These are phyloP conservation scores for Cancer borealis DNA, from an alignment of 2,888 invertebrate genomes.

Conservation along the genomic window DNA sequence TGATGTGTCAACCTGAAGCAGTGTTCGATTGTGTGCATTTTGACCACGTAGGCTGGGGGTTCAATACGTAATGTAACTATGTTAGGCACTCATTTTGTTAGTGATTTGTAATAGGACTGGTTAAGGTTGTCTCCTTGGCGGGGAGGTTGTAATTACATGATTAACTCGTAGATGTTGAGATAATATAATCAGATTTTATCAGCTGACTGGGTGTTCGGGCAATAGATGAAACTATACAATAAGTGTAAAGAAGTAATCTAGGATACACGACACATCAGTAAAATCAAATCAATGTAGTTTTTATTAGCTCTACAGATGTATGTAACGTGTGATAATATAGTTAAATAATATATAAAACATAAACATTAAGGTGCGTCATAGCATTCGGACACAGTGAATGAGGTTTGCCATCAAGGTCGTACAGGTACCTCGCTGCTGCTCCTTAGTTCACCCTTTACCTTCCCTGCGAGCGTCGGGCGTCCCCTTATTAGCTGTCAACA, in stretches of 20 bases:
- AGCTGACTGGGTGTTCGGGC: neutral
- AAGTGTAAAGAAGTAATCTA: neutral
- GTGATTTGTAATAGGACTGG: no score
- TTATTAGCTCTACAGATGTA: neutral
- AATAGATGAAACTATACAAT: neutral
- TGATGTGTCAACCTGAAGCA: no score
- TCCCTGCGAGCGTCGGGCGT: neutral
- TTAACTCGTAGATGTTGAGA: neutral
- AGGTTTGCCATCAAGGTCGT: neutral
- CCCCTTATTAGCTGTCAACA: conserved; percentile 16
- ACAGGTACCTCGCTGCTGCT: neutral
- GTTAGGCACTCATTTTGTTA: no score
- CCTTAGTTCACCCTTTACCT: neutral
- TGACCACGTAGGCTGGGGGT: no score
- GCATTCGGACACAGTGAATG: neutral
- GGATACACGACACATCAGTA: neutral
- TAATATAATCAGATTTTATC: neutral
- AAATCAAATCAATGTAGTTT: neutral
- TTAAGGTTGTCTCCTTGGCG: no score
- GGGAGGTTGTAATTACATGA: no score
- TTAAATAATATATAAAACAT: no score
- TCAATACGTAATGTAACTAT: no score
- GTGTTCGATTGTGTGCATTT: no score
- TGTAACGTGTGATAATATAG: neutral
- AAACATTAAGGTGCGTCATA: neutral